Conservation (phyloP, 2,113 vertebrate species). For the Nesoenas mayeri region DNA sequence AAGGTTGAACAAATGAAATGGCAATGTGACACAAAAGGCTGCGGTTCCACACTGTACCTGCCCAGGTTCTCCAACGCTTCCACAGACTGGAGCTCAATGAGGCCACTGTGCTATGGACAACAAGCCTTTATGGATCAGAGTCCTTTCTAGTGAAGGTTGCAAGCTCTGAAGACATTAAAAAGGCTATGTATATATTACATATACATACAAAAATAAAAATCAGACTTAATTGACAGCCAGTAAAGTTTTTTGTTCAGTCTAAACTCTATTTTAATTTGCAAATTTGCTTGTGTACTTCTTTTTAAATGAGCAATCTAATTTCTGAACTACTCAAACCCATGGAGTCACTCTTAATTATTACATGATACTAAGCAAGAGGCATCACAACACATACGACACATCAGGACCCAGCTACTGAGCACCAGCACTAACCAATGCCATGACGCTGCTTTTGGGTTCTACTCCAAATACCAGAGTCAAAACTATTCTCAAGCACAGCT, state of each 20-base stretch:
- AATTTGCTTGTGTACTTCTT: neutral
- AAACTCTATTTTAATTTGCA: neutral
- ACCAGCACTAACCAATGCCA: neutral
- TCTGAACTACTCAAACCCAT: neutral
- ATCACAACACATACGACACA: neutral
- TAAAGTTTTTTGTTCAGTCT: neutral
- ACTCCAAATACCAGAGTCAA: neutral
- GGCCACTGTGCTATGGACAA: neutral
- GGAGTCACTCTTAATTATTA: neutral
- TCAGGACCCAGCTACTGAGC: neutral
- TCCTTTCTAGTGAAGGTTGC: neutral
- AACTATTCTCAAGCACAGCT: neutral
- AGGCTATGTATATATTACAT: neutral
- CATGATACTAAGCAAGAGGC: neutral
- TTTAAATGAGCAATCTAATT: neutral
- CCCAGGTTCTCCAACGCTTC: neutral
- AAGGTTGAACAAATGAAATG: fast-evolving
- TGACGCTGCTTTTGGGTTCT: neutral
- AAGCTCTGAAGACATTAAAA: neutral
- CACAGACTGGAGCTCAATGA: neutral
- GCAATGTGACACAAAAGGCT: neutral
- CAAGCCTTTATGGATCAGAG: neutral
- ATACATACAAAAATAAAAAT: neutral
- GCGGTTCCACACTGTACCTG: neutral
- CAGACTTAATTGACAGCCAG: neutral